Percentiles rank a stretch among this genome's conserved stretches.
Conservation (phyloP, 2,888 invertebrate genomes). For the Suillia variegata region DNA sequence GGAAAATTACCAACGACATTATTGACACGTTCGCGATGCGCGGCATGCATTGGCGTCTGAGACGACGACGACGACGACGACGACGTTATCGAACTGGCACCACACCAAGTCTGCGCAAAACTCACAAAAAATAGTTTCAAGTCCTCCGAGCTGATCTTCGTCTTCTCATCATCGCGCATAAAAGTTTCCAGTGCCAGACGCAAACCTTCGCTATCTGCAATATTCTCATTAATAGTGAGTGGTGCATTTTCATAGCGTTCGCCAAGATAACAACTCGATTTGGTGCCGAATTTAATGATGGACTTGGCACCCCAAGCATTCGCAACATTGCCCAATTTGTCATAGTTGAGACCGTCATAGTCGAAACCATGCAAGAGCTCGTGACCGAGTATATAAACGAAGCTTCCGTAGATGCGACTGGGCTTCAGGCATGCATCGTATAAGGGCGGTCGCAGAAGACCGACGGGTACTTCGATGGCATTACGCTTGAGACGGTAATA, state of each 20-base stretch:
- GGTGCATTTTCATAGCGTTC: conserved; percentile 41
- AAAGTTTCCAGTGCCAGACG: conserved; percentile 48
- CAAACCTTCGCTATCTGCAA: conserved; percentile 54
- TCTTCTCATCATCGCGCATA: conserved; percentile 5
- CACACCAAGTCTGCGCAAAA: conserved; percentile 56
- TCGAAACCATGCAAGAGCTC: conserved; percentile 56
- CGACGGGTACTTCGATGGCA: conserved; percentile 50
- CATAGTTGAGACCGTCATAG: conserved; percentile 56
- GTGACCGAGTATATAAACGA: conserved; percentile 52
- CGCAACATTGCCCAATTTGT: conserved; percentile 42
- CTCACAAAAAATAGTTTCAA: conserved; percentile 46
- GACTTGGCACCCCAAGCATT: conserved; percentile 44
- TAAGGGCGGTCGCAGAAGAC: conserved; percentile 44
- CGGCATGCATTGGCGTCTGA: conserved; percentile 38
- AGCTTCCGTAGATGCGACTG: conserved; percentile 40
- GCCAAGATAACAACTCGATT: conserved; percentile 47
- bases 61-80: no score
- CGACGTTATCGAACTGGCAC: conserved; percentile 20
- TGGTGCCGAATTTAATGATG: conserved; percentile 49
- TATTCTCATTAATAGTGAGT: conserved; percentile 51
- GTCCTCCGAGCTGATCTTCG: conserved; percentile 18
- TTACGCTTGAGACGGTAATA: conserved; percentile 51
- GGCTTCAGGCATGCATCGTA: conserved; percentile 29
- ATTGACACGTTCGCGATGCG: conserved; percentile 50
- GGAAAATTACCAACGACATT: conserved; percentile 51